phyloP scores from a whole-genome alignment of 2,888 invertebrate species.

The Scaptomyza tumidula region DNA sequence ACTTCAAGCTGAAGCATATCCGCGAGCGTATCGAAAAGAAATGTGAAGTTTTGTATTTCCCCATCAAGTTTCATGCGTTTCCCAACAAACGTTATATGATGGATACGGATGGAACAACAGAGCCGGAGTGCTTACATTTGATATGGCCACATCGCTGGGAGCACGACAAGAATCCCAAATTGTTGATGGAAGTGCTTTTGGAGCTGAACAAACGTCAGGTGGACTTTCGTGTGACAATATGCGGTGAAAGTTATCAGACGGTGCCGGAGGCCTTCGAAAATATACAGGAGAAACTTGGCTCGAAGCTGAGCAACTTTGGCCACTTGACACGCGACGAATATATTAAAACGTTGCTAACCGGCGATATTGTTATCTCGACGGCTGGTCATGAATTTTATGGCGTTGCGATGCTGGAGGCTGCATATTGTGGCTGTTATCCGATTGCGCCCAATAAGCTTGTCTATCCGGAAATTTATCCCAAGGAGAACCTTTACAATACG shows the following conservation, averaged over 20 bases:
- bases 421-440: conserved; percentile 89
- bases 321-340: conserved; percentile 87
- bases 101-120: conserved; percentile 41
- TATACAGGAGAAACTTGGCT: conserved; percentile 85
- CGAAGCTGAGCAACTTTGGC: conserved; percentile 87
- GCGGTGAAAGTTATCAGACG: conserved; percentile 88
- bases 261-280: conserved; percentile 87
- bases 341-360: conserved; percentile 85
- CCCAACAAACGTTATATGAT: conserved; percentile 80
- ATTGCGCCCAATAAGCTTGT: conserved; percentile 88
- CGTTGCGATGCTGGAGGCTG: conserved; percentile 90
- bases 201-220: conserved; percentile 85
- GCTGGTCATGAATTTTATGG: conserved; percentile 92
- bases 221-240: conserved; percentile 86
- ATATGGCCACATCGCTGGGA: conserved; percentile 93
- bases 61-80: conserved; percentile 85
- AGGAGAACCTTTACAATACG: conserved; percentile 87
- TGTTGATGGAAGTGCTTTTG: conserved; percentile 86
- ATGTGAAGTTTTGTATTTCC: conserved; percentile 88
- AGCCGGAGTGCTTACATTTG: conserved; percentile 85
- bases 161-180: conserved; percentile 90
- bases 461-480: conserved; percentile 90
- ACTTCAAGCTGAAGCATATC: conserved; percentile 87
- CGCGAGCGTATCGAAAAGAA: conserved; percentile 86
- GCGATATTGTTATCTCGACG: conserved; percentile 90